Conservation (phyloP, 1,140 invertebrate genomes). For the Pogonomyrmex californicus region DNA sequence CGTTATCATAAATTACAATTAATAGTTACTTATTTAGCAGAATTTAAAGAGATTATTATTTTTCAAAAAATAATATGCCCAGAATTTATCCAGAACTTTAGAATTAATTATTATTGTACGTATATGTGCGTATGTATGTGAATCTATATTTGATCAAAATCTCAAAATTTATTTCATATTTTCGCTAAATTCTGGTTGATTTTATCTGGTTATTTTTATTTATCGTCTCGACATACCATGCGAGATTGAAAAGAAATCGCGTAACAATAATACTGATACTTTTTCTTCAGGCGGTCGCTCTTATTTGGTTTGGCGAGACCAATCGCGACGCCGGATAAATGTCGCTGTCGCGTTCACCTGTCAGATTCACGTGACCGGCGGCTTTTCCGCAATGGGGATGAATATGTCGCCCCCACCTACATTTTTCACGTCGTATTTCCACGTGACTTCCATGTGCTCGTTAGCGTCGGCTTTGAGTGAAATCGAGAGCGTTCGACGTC, state of each 20-base stretch:
- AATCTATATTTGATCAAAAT: no score
- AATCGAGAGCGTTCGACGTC: constrained; percentile 84
- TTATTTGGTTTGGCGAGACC: constrained; percentile 41
- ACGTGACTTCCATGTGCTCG: constrained; percentile 87
- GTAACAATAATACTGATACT: constrained; percentile 12
- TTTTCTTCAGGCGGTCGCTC: neutral
- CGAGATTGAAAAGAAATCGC: neutral
- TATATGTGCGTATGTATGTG: no score
- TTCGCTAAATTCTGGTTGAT: neutral
- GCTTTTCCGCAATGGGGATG: constrained; percentile 60
- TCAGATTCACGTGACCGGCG: constrained; percentile 73
- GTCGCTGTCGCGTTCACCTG: constrained; percentile 69
- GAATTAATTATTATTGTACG: no score
- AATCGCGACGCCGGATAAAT: constrained; percentile 53
- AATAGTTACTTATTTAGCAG: neutral
- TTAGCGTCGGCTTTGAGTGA: constrained; percentile 86
- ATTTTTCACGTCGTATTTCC: constrained; percentile 78
- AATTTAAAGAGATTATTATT: neutral
- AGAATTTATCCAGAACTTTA: neutral
- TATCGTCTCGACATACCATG: neutral
- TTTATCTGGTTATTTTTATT: neutral
- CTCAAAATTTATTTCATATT: neutral
- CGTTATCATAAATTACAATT: neutral
- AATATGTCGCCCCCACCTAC: constrained; percentile 24
- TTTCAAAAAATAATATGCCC: neutral